phyloP scores from a whole-genome alignment of 2,113 vertebrate species.

The Conger conger region DNA sequence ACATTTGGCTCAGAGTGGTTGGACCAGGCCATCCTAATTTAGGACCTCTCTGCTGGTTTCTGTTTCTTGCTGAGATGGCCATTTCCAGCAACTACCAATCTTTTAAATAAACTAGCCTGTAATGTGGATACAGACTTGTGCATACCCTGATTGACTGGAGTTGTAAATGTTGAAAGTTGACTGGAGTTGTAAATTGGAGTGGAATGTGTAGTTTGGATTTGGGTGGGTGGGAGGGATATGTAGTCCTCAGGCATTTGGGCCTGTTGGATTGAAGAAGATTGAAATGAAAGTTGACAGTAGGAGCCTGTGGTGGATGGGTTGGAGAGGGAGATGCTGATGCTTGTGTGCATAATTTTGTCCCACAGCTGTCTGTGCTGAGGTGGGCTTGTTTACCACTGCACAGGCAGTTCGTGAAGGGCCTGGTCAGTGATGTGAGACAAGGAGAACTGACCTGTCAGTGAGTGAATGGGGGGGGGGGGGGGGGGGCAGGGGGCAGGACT shows the following conservation, averaged over 20 bases:
- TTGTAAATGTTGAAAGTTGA: too few species aligned
- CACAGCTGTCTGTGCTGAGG: neutral
- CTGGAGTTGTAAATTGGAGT: too few species aligned
- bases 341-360: conserved; percentile 11
- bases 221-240: neutral
- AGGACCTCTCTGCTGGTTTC: too few species aligned
- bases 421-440: conserved; percentile 4
- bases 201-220: neutral
- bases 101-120: too few species aligned
- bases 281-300: neutral
- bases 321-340: neutral
- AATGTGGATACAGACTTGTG: too few species aligned
- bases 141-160: too few species aligned
- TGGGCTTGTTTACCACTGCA: neutral
- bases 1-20: too few species aligned
- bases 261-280: neutral
- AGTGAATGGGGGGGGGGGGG: neutral
- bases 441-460: neutral
- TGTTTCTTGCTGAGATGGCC: too few species aligned
- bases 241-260: neutral
- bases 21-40: too few species aligned
- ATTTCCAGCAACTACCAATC: too few species aligned
- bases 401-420: conserved; percentile 4
- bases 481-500: too few species aligned
- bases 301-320: neutral